Evolutionary conservation across 2,113 vertebrate genomes (phyloP).

Genomic region (Sceloporus undulatus): DNA sequence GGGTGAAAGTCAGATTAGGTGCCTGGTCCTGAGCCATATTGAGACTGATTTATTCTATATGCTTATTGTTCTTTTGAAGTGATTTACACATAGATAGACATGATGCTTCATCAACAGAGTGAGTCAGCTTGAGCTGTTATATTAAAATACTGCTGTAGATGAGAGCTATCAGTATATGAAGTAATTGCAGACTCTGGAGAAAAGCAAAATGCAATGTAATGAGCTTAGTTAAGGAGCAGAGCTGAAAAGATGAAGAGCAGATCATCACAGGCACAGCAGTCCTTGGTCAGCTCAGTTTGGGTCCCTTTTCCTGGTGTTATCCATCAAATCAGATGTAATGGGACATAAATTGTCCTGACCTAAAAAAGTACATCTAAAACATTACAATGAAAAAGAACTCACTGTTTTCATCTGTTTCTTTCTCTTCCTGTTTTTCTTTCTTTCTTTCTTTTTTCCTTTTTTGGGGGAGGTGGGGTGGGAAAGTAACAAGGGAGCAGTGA

Average conservation of each 20-base stretch:
- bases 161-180: constrained; percentile 7
- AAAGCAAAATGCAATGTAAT: constrained; percentile 35
- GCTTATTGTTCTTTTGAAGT: background rate
- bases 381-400: constrained; percentile 9
- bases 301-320: constrained; percentile 29
- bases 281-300: constrained; percentile 9
- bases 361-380: constrained; percentile 29
- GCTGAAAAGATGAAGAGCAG: constrained; percentile 20
- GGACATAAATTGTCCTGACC: constrained; percentile 13
- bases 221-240: constrained; percentile 23
- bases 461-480: background rate
- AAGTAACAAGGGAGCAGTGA: background rate
- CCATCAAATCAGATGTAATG: constrained; percentile 10
- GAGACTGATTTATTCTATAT: constrained; percentile 4
- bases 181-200: constrained; percentile 2
- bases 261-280: constrained; percentile 1
- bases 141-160: constrained; percentile 23
- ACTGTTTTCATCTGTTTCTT: constrained; percentile 2
- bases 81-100: background rate
- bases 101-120: background rate
- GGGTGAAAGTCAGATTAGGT: background rate
- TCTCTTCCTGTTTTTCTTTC: background rate
- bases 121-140: background rate
- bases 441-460: background rate
- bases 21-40: background rate